phyloP scores from a whole-genome alignment of 2,113 vertebrate species.

The Lycaon pictus region DNA sequence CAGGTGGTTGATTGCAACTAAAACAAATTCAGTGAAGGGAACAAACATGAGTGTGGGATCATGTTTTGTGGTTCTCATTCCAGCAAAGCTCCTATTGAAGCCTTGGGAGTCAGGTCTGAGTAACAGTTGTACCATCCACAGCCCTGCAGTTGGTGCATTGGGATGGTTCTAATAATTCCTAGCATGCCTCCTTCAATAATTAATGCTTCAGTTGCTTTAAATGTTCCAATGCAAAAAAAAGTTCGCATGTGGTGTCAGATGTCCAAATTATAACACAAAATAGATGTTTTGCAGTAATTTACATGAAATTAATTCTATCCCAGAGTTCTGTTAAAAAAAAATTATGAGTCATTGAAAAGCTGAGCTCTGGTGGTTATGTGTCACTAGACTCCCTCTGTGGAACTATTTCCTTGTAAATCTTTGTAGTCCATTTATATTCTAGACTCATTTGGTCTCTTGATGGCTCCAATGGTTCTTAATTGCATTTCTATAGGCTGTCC shows the following conservation, averaged over 20 bases:
- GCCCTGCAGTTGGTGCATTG: neutral
- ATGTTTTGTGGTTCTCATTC: neutral
- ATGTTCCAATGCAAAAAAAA: constrained; percentile 68
- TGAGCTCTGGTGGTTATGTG: constrained; percentile 63
- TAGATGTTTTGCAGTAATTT: constrained; percentile 79
- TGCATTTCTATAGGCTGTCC: constrained; percentile 66
- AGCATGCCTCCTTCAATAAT: constrained; percentile 76
- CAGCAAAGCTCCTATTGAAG: neutral
- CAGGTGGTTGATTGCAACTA: neutral
- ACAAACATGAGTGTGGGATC: neutral
- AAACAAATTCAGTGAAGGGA: neutral
- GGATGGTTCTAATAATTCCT: constrained; percentile 65
- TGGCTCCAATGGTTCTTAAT: constrained; percentile 64
- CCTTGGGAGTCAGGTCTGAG: neutral
- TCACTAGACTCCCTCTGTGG: constrained; percentile 49
- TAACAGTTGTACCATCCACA: neutral
- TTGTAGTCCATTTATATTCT: constrained; percentile 70
- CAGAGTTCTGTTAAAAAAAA: constrained; percentile 71
- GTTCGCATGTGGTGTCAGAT: constrained; percentile 61
- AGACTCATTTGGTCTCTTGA: constrained; percentile 5
- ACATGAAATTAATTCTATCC: constrained; percentile 72
- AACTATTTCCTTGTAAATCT: constrained; percentile 75
- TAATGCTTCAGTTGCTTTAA: constrained; percentile 81
- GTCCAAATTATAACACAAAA: constrained; percentile 75
- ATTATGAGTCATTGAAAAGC: constrained; percentile 74